Base-by-base conservation (phyloP, 2,797 vertebrate genomes). In the Spinus pinus region DNA sequence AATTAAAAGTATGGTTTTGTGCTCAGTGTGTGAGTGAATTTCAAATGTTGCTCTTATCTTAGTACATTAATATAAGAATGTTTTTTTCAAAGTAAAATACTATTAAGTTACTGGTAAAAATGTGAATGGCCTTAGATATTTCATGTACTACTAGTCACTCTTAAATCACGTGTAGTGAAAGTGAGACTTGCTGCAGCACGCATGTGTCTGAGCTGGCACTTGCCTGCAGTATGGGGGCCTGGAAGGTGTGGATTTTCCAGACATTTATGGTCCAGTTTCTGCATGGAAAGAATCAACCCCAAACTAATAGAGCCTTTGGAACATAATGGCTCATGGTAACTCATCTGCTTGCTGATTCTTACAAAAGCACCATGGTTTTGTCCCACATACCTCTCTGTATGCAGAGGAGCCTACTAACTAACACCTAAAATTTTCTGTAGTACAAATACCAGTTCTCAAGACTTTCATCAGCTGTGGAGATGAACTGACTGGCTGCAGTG, bases 161-260 rank as follows among this genome's bases (percentile, higher is more conserved):
- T 42, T 17, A 35, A 49, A 49, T 24, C 19, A 51, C 0, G 3
- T 0, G 0, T 30, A n/a, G 12, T 30, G 44, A 60, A 71, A 60
- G 21, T 35, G 7, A 62, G 35, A 21, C 15, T 14, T 2, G 4
- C 23, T 25, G 21, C 11, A n/a, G 44, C 35, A 54, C 0, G 0
- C 18, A 24, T 30, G 22, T 39, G 10, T 4, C 1, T 31, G n/a
- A 13, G 12, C 60, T 50, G 17, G 13, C 3, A 4, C 50, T 35
- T 14, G 11, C 30, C 56, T 22, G 17, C 2, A 2, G 9, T 4
- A 16, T 0, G 0, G 14, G 9, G 4, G 10, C 25, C 47, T 41
- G 19, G 44, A 54, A 37, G 15, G 3, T 18, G 23, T 49, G 39
- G 6, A 3, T 21, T 42, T 71, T 33, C 30, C 65, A 73, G 17